Conservation (phyloP, 1,140 invertebrate genomes). For the Fopius arisanus region DNA sequence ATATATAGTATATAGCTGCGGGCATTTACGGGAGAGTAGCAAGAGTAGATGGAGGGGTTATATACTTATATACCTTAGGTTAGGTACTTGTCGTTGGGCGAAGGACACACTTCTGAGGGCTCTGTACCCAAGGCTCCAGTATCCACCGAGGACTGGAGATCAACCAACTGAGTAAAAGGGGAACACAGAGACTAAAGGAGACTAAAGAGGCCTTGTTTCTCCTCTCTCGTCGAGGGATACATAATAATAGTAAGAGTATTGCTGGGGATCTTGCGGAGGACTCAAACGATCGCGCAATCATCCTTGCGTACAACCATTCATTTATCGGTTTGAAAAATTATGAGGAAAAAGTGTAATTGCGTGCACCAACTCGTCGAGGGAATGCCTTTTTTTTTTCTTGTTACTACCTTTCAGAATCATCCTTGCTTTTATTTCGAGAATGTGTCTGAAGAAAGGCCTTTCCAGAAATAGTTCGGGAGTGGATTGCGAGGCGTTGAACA, state of each 20-base stretch:
- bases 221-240: neutral
- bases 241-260: neutral
- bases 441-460: no score
- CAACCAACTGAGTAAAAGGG: conserved; percentile 10
- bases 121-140: neutral
- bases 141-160: neutral
- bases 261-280: neutral
- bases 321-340: neutral
- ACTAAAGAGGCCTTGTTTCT: neutral
- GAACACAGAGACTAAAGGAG: neutral
- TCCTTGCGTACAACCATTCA: conserved; percentile 10
- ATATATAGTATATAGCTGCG: no score
- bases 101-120: neutral
- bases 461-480: no score
- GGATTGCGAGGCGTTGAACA: no score
- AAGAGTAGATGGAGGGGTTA: conserved; percentile 15
- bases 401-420: conserved; percentile 14
- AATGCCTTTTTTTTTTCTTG: neutral
- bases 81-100: neutral
- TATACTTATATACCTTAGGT: neutral
- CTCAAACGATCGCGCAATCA: conserved; percentile 8
- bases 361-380: neutral
- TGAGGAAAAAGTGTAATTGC: neutral
- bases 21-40: conserved; percentile 27
- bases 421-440: no score